Conservation (phyloP, 2,888 invertebrate species). For the Cheilosia urbana region DNA sequence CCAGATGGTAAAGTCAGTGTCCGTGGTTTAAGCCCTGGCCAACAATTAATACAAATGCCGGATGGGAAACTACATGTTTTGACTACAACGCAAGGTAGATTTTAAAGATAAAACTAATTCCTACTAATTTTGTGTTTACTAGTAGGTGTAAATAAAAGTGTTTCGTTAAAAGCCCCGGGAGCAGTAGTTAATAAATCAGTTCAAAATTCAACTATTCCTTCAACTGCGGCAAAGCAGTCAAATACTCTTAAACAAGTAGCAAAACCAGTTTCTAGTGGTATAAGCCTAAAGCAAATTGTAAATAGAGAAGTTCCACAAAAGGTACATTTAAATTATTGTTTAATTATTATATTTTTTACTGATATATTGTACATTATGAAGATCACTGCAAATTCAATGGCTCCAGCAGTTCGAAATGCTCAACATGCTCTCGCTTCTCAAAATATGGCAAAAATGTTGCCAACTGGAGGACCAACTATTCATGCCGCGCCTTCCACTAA, state of each 20-base stretch:
- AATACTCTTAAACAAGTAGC: constrained; percentile 80
- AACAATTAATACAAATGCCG: constrained; percentile 95
- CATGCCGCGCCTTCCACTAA: constrained; percentile 63
- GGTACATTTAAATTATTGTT: constrained; percentile 74
- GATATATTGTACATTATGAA: constrained; percentile 7
- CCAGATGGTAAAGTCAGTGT: constrained; percentile 97
- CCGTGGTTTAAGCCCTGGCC: constrained; percentile 95
- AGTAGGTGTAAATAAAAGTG: constrained; percentile 50
- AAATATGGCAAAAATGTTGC: constrained; percentile 78
- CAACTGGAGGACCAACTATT: constrained; percentile 74
- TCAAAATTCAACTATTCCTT: constrained; percentile 45
- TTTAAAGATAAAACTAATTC: background rate
- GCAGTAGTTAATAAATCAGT: constrained; percentile 40
- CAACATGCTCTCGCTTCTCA: constrained; percentile 76
- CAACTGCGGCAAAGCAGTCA: constrained; percentile 80
- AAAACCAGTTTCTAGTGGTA: constrained; percentile 71
- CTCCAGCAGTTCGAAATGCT: constrained; percentile 56
- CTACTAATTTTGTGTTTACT: background rate
- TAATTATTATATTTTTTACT: background rate
- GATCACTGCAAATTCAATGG: constrained; percentile 58
- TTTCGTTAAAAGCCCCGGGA: constrained; percentile 32
- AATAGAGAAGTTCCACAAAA: constrained; percentile 77
- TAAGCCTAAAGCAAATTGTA: constrained; percentile 74
- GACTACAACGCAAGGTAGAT: constrained; percentile 83
- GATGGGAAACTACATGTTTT: constrained; percentile 96